Conservation (phyloP, 64 coral and sea anemone species). For the Pocillopora damicornis region DNA sequence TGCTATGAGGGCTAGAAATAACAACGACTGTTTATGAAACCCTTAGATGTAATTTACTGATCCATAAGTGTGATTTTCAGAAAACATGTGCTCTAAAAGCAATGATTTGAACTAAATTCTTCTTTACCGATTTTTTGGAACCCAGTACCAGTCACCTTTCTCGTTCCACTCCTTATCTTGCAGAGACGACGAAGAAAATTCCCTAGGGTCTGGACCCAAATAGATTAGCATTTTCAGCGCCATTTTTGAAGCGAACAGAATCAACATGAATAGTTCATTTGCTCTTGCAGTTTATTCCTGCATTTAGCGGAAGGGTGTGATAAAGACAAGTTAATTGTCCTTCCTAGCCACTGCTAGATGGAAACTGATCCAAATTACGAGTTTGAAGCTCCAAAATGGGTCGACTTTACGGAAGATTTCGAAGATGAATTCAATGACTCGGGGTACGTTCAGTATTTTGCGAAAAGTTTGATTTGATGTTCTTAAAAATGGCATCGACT, state of each 20-base stretch:
- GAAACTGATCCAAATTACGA: conserved; percentile 42
- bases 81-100: no score
- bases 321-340: not conserved
- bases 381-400: conserved; percentile 41
- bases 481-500: not conserved
- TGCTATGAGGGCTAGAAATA: no score
- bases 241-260: conserved; percentile 18
- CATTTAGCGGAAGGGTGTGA: not conserved
- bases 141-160: not conserved
- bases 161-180: not conserved
- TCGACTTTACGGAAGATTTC: conserved; percentile 27
- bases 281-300: not conserved
- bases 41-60: no score
- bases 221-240: not conserved
- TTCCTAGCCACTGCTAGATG: not conserved
- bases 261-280: not conserved
- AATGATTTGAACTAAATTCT: no score
- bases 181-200: no score
- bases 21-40: no score
- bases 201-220: no score
- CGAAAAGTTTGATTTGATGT: no score
- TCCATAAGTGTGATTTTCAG: no score
- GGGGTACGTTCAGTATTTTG: not conserved
- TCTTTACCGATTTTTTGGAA: no score
- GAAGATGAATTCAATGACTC: conserved; percentile 4